Evolutionary conservation across 2,113 vertebrate genomes (phyloP).

Genomic region (Pterocles orientalis): DNA sequence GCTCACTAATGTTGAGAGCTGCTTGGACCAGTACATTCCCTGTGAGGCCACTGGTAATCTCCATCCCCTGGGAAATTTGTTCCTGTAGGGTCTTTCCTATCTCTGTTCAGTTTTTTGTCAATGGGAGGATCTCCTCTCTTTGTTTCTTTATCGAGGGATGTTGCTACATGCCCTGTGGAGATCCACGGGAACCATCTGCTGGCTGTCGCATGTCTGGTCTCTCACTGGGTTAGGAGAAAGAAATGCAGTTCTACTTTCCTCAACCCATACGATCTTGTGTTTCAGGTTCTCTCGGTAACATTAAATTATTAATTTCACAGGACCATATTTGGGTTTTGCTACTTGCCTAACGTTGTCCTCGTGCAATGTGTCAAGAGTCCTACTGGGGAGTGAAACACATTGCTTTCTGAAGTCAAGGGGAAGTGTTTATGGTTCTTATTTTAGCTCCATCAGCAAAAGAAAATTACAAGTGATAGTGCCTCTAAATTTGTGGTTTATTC

Average conservation of each 20-base stretch:
- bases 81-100: neutral
- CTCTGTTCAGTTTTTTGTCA: neutral
- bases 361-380: neutral
- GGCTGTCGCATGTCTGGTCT: neutral
- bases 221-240: neutral
- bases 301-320: neutral
- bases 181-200: neutral
- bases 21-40: neutral
- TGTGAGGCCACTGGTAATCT: neutral
- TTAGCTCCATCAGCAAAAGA: constrained; percentile 55
- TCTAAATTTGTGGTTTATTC: constrained; percentile 47
- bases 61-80: neutral
- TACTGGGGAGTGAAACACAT: neutral
- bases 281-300: neutral
- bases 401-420: neutral
- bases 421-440: constrained; percentile 40
- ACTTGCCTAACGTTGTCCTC: neutral
- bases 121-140: neutral
- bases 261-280: neutral
- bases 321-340: neutral
- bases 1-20: neutral
- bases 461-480: neutral
- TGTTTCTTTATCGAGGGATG: neutral
- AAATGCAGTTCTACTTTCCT: neutral
- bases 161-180: neutral